Evolutionary conservation across 2,113 vertebrate genomes (phyloP).

Genomic region (Bos javanicus): DNA sequence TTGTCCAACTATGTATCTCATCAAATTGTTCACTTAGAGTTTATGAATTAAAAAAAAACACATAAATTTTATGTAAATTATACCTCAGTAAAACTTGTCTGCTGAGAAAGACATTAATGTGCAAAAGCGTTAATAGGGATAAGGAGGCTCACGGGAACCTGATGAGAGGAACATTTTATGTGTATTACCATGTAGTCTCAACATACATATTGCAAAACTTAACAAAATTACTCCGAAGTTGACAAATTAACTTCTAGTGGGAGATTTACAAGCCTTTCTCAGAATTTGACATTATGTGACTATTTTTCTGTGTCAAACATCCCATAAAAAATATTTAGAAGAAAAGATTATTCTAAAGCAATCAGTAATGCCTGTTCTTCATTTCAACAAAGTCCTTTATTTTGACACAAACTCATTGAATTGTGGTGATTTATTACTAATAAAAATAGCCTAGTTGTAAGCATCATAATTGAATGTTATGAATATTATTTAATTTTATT

Average conservation of each 20-base stretch:
- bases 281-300: neutral
- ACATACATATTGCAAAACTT: neutral
- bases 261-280: neutral
- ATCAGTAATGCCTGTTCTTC: neutral
- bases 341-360: neutral
- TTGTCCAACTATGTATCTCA: neutral
- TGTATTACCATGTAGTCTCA: neutral
- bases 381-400: constrained; percentile 30
- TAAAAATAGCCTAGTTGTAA: constrained; percentile 23
- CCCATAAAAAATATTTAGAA: neutral
- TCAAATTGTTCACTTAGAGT: neutral
- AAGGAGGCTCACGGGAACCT: neutral
- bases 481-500: constrained; percentile 41
- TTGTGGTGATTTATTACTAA: constrained; percentile 3
- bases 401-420: neutral
- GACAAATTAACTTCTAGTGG: neutral
- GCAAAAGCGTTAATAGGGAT: neutral
- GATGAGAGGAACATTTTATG: neutral
- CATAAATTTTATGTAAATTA: neutral
- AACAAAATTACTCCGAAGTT: neutral
- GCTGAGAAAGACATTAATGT: neutral
- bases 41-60: neutral
- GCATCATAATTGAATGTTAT: constrained; percentile 20
- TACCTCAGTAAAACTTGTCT: neutral
- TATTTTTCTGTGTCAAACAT: neutral